These are phyloP conservation scores for Ypsolopha scabrella DNA, from an alignment of 2,888 invertebrate species.

Conservation along the genomic window DNA sequence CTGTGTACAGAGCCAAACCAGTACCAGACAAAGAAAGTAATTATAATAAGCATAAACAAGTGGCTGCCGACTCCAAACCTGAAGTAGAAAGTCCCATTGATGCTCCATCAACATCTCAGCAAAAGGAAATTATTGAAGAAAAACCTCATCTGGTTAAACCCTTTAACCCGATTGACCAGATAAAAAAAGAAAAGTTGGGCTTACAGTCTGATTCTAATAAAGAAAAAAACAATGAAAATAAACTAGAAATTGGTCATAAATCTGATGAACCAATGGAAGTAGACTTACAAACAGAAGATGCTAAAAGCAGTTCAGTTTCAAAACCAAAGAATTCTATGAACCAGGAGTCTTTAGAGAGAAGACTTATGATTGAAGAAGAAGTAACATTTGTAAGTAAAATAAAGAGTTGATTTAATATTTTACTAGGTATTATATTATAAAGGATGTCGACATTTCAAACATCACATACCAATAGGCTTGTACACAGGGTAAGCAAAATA, in stretches of 20 bases:
- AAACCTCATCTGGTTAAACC: too few relatives aligned
- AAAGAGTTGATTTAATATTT: background rate
- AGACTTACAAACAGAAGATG: background rate
- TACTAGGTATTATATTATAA: too few relatives aligned
- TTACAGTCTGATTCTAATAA: too few relatives aligned
- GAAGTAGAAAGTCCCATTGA: background rate
- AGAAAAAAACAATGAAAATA: background rate
- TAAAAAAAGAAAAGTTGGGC: too few relatives aligned
- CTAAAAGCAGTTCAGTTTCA: too few relatives aligned
- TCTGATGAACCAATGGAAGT: background rate
- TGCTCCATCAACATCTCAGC: background rate
- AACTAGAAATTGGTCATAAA: constrained; percentile 6
- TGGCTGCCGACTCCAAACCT: background rate
- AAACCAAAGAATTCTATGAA: background rate
- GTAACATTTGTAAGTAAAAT: constrained; percentile 54
- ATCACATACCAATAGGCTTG: too few relatives aligned
- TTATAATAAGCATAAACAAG: constrained; percentile 7
- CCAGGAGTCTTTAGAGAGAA: constrained; percentile 42
- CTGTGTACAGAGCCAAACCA: constrained; percentile 46
- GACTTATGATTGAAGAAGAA: constrained; percentile 57
- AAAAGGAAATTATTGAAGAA: constrained; percentile 1
- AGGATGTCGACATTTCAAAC: background rate
- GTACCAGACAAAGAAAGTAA: constrained; percentile 19
- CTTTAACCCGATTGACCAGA: constrained; percentile 9
- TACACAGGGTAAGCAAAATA: too few relatives aligned